These are phyloP conservation scores for Neodiprion pinetum DNA, from an alignment of 1,140 invertebrate genomes.

Conservation along the genomic window DNA sequence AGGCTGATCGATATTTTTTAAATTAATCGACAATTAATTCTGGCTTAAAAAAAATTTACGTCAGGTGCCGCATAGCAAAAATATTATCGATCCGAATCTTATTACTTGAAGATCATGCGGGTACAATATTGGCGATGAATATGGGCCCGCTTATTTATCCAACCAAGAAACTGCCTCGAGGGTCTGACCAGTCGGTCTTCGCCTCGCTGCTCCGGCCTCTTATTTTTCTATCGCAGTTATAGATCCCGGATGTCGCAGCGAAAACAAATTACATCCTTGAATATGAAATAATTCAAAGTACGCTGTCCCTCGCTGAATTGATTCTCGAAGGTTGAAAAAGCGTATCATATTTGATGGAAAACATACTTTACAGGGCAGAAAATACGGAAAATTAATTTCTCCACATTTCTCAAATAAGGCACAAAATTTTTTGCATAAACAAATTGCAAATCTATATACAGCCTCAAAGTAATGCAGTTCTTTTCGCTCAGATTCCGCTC, in stretches of 20 bases:
- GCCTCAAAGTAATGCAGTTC: background rate
- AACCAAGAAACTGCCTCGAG: background rate
- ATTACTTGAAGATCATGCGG: background rate
- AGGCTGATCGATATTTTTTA: too few relatives aligned
- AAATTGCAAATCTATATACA: background rate
- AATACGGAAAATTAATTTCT: too few relatives aligned
- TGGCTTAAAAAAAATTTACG: too few relatives aligned
- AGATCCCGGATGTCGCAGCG: background rate
- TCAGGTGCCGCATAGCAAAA: too few relatives aligned
- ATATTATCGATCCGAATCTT: too few relatives aligned
- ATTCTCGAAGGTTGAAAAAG: background rate
- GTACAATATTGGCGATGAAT: background rate
- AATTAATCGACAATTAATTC: too few relatives aligned
- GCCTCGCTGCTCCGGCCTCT: background rate
- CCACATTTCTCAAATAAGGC: too few relatives aligned
- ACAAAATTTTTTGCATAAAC: too few relatives aligned
- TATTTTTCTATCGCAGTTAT: background rate
- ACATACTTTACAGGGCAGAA: too few relatives aligned
- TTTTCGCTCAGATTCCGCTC: background rate
- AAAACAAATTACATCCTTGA: constrained; percentile 5
- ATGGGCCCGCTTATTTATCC: background rate
- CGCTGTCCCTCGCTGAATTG: background rate
- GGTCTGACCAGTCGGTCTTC: background rate
- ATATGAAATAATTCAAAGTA: background rate
- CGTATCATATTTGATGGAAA: too few relatives aligned